Evolutionary conservation across 2,888 invertebrate genomes (phyloP).

Genomic region (Pachymerium ferrugineum): DNA sequence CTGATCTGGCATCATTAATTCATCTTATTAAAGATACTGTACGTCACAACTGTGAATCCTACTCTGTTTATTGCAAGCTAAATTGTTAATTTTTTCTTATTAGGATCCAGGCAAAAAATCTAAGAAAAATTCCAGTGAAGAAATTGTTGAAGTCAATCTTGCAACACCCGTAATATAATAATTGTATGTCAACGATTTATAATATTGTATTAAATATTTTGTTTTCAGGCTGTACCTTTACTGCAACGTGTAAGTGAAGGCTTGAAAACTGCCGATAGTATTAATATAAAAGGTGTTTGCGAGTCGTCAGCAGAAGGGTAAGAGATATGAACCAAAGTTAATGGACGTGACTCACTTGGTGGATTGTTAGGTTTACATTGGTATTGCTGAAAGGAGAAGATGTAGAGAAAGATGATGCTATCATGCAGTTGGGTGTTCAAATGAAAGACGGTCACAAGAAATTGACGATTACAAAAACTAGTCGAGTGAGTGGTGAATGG

Average conservation of each 20-base stretch:
- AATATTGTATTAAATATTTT: background rate
- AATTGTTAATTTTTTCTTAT: background rate
- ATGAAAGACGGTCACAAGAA: constrained; percentile 25
- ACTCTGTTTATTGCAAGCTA: background rate
- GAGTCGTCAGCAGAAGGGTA: constrained; percentile 34
- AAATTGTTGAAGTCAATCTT: constrained; percentile 32
- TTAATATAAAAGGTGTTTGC: constrained; percentile 30
- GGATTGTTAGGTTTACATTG: constrained; percentile 29
- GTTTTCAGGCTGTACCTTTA: constrained; percentile 33
- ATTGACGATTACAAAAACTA: constrained; percentile 28
- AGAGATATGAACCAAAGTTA: background rate
- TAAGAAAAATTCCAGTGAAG: constrained; percentile 31
- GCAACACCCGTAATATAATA: constrained; percentile 33
- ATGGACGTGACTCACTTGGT: background rate
- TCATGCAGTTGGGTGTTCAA: constrained; percentile 28
- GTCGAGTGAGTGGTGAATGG: constrained; percentile 34
- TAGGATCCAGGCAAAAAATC: constrained; percentile 35
- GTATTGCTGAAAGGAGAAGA: constrained; percentile 33
- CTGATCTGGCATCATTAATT: constrained; percentile 36
- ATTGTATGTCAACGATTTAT: background rate
- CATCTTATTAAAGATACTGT: constrained; percentile 37
- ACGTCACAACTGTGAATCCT: background rate
- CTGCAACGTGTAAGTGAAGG: constrained; percentile 33
- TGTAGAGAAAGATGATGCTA: constrained; percentile 35
- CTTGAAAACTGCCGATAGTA: constrained; percentile 34